These are phyloP conservation scores for Microctonus aethiopoides DNA, from an alignment of 2,888 invertebrate genomes.

Conservation along the genomic window DNA sequence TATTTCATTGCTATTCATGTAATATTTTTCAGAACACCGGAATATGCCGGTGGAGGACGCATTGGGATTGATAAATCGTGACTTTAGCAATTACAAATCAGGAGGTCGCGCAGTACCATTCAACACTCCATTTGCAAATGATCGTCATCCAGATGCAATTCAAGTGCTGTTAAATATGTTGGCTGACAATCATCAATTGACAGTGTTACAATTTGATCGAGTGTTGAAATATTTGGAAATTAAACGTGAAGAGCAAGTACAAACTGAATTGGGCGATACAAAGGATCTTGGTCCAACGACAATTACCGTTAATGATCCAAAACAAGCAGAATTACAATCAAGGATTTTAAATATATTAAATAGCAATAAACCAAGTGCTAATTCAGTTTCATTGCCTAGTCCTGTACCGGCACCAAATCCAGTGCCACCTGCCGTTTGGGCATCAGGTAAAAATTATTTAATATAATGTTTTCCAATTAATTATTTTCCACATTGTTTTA, in stretches of 20 bases:
- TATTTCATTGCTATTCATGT: background rate
- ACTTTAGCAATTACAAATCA: slow-evolving; percentile 74
- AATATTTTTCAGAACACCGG: slow-evolving; percentile 80
- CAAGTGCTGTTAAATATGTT: slow-evolving; percentile 76
- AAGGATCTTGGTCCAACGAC: slow-evolving; percentile 67
- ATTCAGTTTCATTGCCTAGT: slow-evolving; percentile 58
- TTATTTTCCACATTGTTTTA: background rate
- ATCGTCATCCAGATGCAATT: slow-evolving; percentile 65
- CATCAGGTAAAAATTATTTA: slow-evolving; percentile 55
- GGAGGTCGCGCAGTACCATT: slow-evolving; percentile 71
- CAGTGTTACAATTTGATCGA: slow-evolving; percentile 82
- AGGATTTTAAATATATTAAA: slow-evolving; percentile 83
- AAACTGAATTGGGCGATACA: slow-evolving; percentile 80
- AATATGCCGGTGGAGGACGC: slow-evolving; percentile 97
- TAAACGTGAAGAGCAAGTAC: slow-evolving; percentile 78
- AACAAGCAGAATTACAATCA: slow-evolving; percentile 79
- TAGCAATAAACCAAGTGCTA: slow-evolving; percentile 68
- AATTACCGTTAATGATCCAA: slow-evolving; percentile 67
- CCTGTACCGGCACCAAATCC: slow-evolving; percentile 60
- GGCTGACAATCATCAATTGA: slow-evolving; percentile 83
- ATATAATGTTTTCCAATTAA: background rate
- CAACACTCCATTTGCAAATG: slow-evolving; percentile 68
- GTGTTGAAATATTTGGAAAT: slow-evolving; percentile 80
- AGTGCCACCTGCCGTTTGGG: slow-evolving; percentile 53
- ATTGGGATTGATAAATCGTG: slow-evolving; percentile 79